phyloP scores from a whole-genome alignment of 2,888 invertebrate species.

The Torymus tubicola region DNA sequence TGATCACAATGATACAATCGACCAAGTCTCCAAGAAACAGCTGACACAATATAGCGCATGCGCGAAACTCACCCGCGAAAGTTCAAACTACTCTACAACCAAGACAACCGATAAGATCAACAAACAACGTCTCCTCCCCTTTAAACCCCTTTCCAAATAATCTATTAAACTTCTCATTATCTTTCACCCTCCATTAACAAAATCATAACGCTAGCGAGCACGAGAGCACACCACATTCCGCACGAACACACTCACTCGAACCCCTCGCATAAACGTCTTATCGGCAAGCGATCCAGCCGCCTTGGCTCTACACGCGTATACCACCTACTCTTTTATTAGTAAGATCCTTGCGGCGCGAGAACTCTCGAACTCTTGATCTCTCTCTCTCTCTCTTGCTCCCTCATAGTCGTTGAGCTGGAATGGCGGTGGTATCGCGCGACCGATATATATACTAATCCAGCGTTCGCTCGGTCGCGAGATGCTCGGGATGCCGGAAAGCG shows the following conservation, averaged over 20 bases:
- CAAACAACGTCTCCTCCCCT: too few relatives aligned
- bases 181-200: neutral
- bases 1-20: too few relatives aligned
- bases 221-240: neutral
- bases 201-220: neutral
- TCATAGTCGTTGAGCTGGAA: neutral
- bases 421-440: constrained; percentile 23
- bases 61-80: too few relatives aligned
- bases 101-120: too few relatives aligned
- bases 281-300: neutral
- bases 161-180: too few relatives aligned
- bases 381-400: constrained; percentile 2
- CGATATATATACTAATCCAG: constrained; percentile 43
- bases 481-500: constrained; percentile 50
- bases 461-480: constrained; percentile 16
- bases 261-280: neutral
- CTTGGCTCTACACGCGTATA: too few relatives aligned
- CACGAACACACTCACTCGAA: too few relatives aligned
- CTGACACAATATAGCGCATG: too few relatives aligned
- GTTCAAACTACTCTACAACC: too few relatives aligned
- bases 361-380: neutral
- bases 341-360: neutral
- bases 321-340: constrained; percentile 28
- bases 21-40: too few relatives aligned
- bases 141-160: too few relatives aligned